These are phyloP conservation scores for Phrixothrix hirtus DNA, from an alignment of 2,888 invertebrate genomes.

Conservation along the genomic window DNA sequence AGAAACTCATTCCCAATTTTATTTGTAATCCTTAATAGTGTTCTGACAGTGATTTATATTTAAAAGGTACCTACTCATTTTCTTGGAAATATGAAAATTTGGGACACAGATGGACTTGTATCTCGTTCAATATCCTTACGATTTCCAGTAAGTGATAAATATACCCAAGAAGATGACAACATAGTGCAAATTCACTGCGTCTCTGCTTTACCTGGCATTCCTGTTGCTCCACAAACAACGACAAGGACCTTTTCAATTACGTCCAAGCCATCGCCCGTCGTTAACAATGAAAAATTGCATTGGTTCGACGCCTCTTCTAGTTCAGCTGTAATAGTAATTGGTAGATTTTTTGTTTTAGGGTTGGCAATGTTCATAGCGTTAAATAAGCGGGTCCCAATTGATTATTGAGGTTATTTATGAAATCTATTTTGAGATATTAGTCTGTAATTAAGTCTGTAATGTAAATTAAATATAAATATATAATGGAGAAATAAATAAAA, in stretches of 20 bases:
- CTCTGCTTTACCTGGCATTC: conserved; percentile 48
- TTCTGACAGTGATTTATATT: neutral
- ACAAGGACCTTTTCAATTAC: conserved; percentile 38
- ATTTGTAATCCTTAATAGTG: too few species aligned
- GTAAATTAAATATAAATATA: too few species aligned
- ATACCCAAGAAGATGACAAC: conserved; percentile 40
- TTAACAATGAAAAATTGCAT: conserved; percentile 45
- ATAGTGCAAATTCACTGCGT: conserved; percentile 48
- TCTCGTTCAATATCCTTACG: conserved; percentile 43
- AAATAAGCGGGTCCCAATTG: too few species aligned
- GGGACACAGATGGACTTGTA: conserved; percentile 44
- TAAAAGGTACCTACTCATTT: conserved; percentile 40
- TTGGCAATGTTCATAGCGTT: too few species aligned
- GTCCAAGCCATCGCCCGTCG: conserved; percentile 37
- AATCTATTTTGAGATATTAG: too few species aligned
- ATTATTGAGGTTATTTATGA: too few species aligned
- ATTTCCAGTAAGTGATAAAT: conserved; percentile 43
- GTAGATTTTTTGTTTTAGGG: too few species aligned
- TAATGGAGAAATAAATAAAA: too few species aligned
- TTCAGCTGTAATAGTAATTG: too few species aligned
- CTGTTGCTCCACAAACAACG: conserved; percentile 42
- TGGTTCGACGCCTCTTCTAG: conserved; percentile 30
- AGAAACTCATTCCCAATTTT: too few species aligned
- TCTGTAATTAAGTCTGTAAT: too few species aligned
- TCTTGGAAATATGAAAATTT: conserved; percentile 44